Evolutionary conservation across 1,140 invertebrate genomes (phyloP).

Genomic region (Lethrus apterus): DNA sequence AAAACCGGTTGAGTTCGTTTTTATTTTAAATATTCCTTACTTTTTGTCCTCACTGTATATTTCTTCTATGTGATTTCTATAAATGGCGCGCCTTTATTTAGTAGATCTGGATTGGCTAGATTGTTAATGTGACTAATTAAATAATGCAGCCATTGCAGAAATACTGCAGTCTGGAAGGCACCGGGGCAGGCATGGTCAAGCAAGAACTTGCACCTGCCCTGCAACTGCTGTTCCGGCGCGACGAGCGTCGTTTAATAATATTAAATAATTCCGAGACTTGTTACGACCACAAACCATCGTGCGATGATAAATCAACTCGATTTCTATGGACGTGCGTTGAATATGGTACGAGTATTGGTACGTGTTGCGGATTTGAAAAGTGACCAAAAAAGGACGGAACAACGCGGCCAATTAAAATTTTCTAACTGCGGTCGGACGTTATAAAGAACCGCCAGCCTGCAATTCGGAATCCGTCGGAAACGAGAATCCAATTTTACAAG

Average conservation of each 20-base stretch:
- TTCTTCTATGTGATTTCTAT: too few relatives aligned
- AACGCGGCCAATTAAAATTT: constrained; percentile 39
- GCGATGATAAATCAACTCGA: constrained; percentile 24
- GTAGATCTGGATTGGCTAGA: too few relatives aligned
- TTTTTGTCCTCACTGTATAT: too few relatives aligned
- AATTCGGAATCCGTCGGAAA: constrained; percentile 38
- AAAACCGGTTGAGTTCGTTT: too few relatives aligned
- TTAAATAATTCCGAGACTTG: constrained; percentile 32
- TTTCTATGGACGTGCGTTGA: constrained; percentile 11
- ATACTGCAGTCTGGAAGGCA: constrained; percentile 29
- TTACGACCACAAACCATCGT: constrained; percentile 19
- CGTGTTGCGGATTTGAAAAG: constrained; percentile 3
- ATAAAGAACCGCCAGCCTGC: constrained; percentile 36
- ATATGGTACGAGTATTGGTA: constrained; percentile 1
- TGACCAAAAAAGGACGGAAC: too few relatives aligned
- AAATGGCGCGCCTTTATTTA: too few relatives aligned
- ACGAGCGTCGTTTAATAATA: constrained; percentile 31
- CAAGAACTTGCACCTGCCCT: constrained; percentile 32
- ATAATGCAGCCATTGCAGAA: constrained; percentile 29
- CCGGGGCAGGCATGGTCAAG: too few relatives aligned
- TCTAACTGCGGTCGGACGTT: constrained; percentile 34
- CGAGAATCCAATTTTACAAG: constrained; percentile 38
- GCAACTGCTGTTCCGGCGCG: constrained; percentile 25
- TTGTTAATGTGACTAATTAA: too few relatives aligned
- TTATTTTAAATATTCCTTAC: too few relatives aligned